Base-by-base conservation (phyloP, 2,888 invertebrate genomes). In the Ochropleura plecta region DNA sequence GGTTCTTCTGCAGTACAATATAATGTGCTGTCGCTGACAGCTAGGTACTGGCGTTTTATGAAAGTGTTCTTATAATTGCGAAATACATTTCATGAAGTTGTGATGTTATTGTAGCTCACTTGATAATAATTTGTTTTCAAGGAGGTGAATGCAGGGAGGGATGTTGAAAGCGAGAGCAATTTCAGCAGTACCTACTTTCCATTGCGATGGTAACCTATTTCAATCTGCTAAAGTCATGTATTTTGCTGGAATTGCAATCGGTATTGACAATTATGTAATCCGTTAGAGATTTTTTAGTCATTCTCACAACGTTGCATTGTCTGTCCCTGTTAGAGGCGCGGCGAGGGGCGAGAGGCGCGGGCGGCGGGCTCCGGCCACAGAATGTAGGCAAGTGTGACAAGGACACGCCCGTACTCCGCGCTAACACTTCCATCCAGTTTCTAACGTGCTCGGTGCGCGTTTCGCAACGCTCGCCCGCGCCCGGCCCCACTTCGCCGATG, bases 331-430 rank as follows among this genome's bases (percentile, higher is more conserved):
- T 91, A 89, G 91, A 89, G 92, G 91, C 86, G 89, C 87, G 91
- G 90, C 85, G 88, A 88, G 90, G 91, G 87, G 90, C 76, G 84
- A 80, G 90, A 87, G 90, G 93, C 83, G 93, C 90, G 93, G 92
- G 94, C 91, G 93, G 93, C 89, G 93, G 90, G 91, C 92, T 93
- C 91, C 90, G 91, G 94, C 93, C 92, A 91, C 93, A 94, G 95
- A 96, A 96, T 96, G 96, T 96, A 96, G 96, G 96, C 96, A 96
- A 96, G 93, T 96, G 96, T 96, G 96, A 96, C 96, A 96, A 96
- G 96, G 96, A 96, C 96, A 96, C 95, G 95, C 96, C 95, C 95
- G 96, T 95, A 96, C 96, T 93, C 92, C 92, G 94, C 93, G 93
- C 94, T 93, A 95, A 94, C 94, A 95, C 95, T 96, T 95, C 96